A percentile compares a stretch with the other conserved stretches of the same genome.
These are phyloP conservation scores for Epizoanthus illoricatus DNA, from an alignment of 92 coral and sea anemone genomes.

Conservation along the genomic window DNA sequence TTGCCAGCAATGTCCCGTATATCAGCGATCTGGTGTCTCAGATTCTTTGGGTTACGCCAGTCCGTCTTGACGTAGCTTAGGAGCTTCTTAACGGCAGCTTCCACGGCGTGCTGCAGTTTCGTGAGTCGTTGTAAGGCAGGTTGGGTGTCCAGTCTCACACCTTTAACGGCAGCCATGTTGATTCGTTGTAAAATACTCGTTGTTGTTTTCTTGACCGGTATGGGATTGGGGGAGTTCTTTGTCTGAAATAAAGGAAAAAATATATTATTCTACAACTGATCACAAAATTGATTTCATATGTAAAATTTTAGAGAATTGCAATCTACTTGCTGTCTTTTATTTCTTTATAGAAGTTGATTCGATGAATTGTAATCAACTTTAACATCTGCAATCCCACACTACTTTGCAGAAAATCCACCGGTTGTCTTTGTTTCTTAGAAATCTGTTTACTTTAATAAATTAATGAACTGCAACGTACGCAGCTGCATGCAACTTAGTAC, in stretches of 20 bases:
- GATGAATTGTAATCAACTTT: too few relatives aligned
- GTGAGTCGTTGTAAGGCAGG: constrained; percentile 76
- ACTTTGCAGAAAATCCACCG: too few relatives aligned
- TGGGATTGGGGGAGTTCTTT: constrained; percentile 25
- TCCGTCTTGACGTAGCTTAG: constrained; percentile 85
- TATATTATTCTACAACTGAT: too few relatives aligned
- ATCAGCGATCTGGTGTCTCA: constrained; percentile 74
- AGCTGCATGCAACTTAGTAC: too few relatives aligned
- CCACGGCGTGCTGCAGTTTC: constrained; percentile 94
- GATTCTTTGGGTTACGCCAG: constrained; percentile 83
- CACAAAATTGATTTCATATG: too few relatives aligned
- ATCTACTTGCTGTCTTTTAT: too few relatives aligned
- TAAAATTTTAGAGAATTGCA: too few relatives aligned
- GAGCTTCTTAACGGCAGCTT: constrained; percentile 78
- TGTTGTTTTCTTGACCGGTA: constrained; percentile 57
- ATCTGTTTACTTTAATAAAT: too few relatives aligned
- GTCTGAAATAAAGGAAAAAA: constrained; percentile 2
- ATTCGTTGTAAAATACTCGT: constrained; percentile 83
- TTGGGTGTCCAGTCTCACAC: constrained; percentile 63
- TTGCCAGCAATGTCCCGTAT: constrained; percentile 91
- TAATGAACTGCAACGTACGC: too few relatives aligned
- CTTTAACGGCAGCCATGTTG: constrained; percentile 94
- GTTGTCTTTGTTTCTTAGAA: too few relatives aligned
- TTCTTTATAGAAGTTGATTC: too few relatives aligned
- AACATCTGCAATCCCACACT: too few relatives aligned